Conservation (phyloP, 2,888 invertebrate species). For the Esperia sulphurella region DNA sequence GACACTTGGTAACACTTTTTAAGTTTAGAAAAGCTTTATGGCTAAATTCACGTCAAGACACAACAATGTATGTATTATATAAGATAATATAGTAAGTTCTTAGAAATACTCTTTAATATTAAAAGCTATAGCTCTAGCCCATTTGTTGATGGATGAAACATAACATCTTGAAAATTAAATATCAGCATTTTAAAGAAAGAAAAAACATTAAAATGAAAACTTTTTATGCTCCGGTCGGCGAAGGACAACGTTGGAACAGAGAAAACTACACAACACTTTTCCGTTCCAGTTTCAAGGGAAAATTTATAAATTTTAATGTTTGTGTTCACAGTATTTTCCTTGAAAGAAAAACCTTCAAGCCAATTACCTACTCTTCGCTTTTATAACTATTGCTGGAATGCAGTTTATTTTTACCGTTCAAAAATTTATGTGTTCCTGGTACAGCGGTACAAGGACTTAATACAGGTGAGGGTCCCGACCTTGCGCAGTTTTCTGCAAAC, state of each 20-base stretch:
- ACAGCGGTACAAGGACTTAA: not conserved
- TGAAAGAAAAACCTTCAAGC: not conserved
- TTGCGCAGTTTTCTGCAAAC: slow-evolving; percentile 1
- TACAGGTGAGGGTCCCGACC: slow-evolving; percentile 8
- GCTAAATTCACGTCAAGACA: not conserved
- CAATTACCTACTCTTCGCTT: not conserved
- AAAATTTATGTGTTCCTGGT: not conserved
- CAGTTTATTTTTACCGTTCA: not conserved
- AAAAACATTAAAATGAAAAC: too few species aligned
- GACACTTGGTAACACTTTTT: slow-evolving; percentile 2
- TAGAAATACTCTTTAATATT: too few species aligned
- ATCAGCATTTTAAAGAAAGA: too few species aligned
- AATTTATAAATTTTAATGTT: not conserved
- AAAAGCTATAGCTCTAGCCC: too few species aligned
- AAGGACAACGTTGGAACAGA: too few species aligned
- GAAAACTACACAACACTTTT: too few species aligned
- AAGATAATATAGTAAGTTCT: too few species aligned
- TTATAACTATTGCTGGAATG: not conserved
- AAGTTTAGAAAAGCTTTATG: not conserved
- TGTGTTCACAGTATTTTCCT: not conserved
- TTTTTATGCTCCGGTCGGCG: too few species aligned
- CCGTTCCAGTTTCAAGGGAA: too few species aligned
- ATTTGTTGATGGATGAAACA: too few species aligned
- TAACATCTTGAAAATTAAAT: too few species aligned
- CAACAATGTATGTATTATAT: too few species aligned